Evolutionary conservation across 1,140 invertebrate species (phyloP).

Genomic region (Aricia agestis): DNA sequence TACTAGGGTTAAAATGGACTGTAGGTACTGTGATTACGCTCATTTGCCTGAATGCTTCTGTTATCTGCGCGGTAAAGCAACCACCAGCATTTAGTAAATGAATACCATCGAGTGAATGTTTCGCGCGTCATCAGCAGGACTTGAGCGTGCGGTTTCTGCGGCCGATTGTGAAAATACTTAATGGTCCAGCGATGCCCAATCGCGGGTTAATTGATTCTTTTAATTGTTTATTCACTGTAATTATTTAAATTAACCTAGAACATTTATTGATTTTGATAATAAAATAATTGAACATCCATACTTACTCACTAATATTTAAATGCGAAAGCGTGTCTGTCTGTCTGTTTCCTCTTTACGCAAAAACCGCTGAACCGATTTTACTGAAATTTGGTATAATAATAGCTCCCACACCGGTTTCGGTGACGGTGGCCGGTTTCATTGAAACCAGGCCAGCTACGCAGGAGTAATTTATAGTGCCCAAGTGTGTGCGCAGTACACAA

Average conservation of each 20-base stretch:
- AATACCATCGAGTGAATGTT: constrained; percentile 4
- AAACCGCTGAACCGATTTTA: too few species aligned
- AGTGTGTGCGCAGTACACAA: too few species aligned
- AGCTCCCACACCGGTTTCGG: too few species aligned
- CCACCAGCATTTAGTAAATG: constrained; percentile 13
- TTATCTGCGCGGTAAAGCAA: not conserved
- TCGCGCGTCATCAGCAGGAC: not conserved
- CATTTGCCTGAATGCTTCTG: not conserved
- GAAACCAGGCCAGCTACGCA: too few species aligned
- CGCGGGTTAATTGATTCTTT: not conserved
- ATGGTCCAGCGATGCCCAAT: not conserved
- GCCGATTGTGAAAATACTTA: constrained; percentile 9
- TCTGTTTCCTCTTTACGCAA: too few species aligned
- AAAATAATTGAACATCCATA: too few species aligned
- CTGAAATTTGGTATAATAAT: too few species aligned
- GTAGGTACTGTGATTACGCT: not conserved
- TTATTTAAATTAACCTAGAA: not conserved
- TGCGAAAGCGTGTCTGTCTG: too few species aligned
- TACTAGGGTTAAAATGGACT: not conserved
- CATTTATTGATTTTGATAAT: too few species aligned
- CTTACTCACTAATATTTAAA: too few species aligned
- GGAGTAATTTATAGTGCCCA: too few species aligned
- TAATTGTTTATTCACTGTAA: not conserved
- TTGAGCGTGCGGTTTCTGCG: constrained; percentile 1
- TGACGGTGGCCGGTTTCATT: too few species aligned